Evolutionary conservation across 2,888 invertebrate species (phyloP), one percentile per base, ranked within the genome.

Genomic region (Drosophila buzzatii): DNA sequence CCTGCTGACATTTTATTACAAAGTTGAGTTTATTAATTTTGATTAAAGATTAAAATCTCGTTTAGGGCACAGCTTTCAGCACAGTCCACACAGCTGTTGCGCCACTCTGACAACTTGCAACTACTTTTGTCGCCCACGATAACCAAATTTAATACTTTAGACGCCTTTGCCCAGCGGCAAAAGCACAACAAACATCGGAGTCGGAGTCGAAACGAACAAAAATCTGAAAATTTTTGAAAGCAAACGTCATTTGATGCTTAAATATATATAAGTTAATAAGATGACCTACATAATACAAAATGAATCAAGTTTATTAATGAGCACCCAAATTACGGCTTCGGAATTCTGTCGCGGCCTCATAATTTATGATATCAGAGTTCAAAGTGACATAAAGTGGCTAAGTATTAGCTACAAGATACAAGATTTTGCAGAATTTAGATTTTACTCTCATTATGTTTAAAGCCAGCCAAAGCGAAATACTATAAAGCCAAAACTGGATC

Each of bases 101-200:
- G 7, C 37, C n/a, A 10, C 41, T 23, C 10, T 12, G 27, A 42
- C 27, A 14, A 39, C 37, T 14, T 27, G 10, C 42, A 66, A 67
- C 56, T 63, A 57, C 63, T 67, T 51, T 55, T 64, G 44, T 58
- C 61, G 70, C 63, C 63, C 56, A 76, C 64, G 67, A 80, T 61
- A 61, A 79, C 59, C 69, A 63, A 61, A 75, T 59, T 70, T 62
- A 62, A 44, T 61, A 78, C 80, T 79, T 67, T 62, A 44, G 37
- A 27, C 33, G 52, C 44, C 23, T 57, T 59, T 51, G 61, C 79
- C 49, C 66, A 16, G 37, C 47, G 44, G 52, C 60, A 45, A 37
- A 69, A 47, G 51, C 23, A 52, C 49, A 53, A 70, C 31, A 69
- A 44, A 39, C 58, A 62, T 23, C 56, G 35, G 59, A 59, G 57